These are phyloP conservation scores for Agrilus mali DNA, from an alignment of 2,888 invertebrate species.

Conservation along the genomic window DNA sequence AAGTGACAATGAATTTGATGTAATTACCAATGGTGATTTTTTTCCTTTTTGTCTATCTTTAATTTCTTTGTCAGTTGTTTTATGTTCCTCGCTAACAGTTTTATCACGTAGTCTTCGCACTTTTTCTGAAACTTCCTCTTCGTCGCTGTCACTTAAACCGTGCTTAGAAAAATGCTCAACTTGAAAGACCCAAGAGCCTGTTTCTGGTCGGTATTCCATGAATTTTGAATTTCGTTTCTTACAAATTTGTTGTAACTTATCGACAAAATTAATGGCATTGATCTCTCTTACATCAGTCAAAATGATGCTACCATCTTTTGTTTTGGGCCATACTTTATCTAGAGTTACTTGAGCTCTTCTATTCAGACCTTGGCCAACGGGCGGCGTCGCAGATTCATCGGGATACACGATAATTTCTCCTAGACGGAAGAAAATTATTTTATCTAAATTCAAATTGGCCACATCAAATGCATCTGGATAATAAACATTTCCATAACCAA, in stretches of 20 bases:
- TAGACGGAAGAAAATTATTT: slow-evolving; percentile 80
- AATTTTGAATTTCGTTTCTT: slow-evolving; percentile 82
- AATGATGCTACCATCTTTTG: slow-evolving; percentile 65
- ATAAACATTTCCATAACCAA: slow-evolving; percentile 82
- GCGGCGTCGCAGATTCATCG: slow-evolving; percentile 77
- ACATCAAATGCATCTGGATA: slow-evolving; percentile 79
- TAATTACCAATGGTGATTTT: too few relatives aligned
- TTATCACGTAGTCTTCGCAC: neutral
- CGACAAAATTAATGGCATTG: slow-evolving; percentile 71
- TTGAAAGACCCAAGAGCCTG: slow-evolving; percentile 95
- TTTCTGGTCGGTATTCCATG: slow-evolving; percentile 87
- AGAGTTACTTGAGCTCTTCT: slow-evolving; percentile 82
- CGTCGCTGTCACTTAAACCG: slow-evolving; percentile 74
- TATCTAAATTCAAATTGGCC: slow-evolving; percentile 73
- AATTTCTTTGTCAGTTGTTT: too few relatives aligned
- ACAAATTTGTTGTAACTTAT: slow-evolving; percentile 70
- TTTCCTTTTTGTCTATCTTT: too few relatives aligned
- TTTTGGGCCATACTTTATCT: slow-evolving; percentile 88
- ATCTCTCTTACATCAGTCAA: slow-evolving; percentile 72
- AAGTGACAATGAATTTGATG: too few relatives aligned
- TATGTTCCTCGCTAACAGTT: slow-evolving; percentile 1
- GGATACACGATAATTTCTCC: slow-evolving; percentile 95
- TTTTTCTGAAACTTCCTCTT: slow-evolving; percentile 38
- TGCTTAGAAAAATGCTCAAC: slow-evolving; percentile 94
- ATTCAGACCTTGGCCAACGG: slow-evolving; percentile 73